Evolutionary conservation across 1,140 invertebrate genomes (phyloP).

Genomic region (Caenorhabditis remanei): DNA sequence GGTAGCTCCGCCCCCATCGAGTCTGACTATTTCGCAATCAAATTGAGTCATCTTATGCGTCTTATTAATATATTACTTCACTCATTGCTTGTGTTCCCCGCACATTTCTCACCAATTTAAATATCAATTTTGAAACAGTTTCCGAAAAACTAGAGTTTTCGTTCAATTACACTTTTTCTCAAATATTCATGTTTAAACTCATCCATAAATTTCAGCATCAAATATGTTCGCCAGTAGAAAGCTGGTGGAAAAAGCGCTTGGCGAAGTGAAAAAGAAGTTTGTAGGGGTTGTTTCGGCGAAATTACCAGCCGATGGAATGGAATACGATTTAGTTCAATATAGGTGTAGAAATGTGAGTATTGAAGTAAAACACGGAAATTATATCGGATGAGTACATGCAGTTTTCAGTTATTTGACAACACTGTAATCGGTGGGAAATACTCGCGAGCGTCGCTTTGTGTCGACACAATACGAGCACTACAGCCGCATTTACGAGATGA

Average conservation of each 20-base stretch:
- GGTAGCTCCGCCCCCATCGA: slow-evolving; percentile 24
- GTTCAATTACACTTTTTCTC: no score
- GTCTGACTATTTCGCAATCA: slow-evolving; percentile 31
- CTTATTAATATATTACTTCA: not conserved
- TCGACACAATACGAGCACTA: slow-evolving; percentile 70
- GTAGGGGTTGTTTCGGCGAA: slow-evolving; percentile 30
- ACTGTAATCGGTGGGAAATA: slow-evolving; percentile 74
- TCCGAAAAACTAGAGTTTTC: no score
- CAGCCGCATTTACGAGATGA: slow-evolving; percentile 63
- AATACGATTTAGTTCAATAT: slow-evolving; percentile 47
- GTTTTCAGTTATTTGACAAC: slow-evolving; percentile 71
- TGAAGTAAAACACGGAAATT: not conserved
- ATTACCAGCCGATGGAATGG: slow-evolving; percentile 41
- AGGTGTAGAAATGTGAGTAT: slow-evolving; percentile 40
- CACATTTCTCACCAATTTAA: no score
- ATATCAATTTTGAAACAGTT: no score
- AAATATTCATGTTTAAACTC: no score
- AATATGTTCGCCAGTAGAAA: slow-evolving; percentile 48
- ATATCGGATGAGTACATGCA: not conserved
- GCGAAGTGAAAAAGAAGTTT: slow-evolving; percentile 47
- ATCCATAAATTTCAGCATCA: not conserved
- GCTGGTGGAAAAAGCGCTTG: slow-evolving; percentile 28
- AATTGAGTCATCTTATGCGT: not conserved
- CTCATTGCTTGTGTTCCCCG: no score
- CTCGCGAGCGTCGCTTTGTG: slow-evolving; percentile 67